A percentile compares a stretch with the other conserved stretches of the same genome.
Conservation (phyloP, 1,140 invertebrate species). For the Trachymyrmex cornetzi region DNA sequence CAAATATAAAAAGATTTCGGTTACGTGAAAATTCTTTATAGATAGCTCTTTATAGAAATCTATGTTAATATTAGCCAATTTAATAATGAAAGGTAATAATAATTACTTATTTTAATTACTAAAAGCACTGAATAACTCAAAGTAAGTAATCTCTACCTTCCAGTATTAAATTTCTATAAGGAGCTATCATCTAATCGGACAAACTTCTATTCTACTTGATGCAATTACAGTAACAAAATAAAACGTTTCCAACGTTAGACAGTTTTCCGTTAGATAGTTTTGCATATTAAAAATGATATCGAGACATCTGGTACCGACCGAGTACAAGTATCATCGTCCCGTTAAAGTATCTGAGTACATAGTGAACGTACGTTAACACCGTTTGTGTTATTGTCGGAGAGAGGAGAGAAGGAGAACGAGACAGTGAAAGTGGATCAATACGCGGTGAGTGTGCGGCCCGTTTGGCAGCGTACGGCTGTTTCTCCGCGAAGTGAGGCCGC, state of each 20-base stretch:
- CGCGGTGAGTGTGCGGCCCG: constrained; percentile 67
- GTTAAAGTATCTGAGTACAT: not conserved
- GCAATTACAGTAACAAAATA: not conserved
- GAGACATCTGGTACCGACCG: not conserved
- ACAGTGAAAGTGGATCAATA: constrained; percentile 86
- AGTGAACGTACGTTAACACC: constrained; percentile 30
- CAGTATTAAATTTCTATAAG: too few relatives aligned
- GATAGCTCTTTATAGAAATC: too few relatives aligned
- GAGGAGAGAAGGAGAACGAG: constrained; percentile 56
- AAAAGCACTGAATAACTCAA: too few relatives aligned
- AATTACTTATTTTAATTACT: too few relatives aligned
- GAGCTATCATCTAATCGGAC: not conserved
- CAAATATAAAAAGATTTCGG: not conserved
- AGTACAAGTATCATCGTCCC: not conserved
- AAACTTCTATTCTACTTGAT: not conserved
- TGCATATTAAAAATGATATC: not conserved
- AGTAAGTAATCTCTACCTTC: too few relatives aligned
- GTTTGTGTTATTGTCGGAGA: constrained; percentile 32
- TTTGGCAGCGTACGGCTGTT: constrained; percentile 59
- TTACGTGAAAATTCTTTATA: not conserved
- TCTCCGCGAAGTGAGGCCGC: not conserved
- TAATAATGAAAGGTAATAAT: too few relatives aligned
- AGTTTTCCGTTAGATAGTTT: not conserved
- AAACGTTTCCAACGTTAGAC: not conserved
- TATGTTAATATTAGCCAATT: too few relatives aligned